Evolutionary conservation across 1,140 invertebrate genomes (phyloP).

Genomic region (Rhopalosiphum maidis): DNA sequence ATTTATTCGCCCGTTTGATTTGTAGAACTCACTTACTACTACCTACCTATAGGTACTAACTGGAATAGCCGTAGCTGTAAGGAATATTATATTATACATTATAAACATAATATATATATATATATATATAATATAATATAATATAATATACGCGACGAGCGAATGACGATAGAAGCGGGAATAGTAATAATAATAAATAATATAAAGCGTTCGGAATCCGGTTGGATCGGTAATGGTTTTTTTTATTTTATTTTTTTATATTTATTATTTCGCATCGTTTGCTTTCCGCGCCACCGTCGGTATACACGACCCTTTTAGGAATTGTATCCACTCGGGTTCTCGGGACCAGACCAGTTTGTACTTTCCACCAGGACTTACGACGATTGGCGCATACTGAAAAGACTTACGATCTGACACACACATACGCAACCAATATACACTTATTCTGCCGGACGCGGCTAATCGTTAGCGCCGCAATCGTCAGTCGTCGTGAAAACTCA

Average conservation of each 20-base stretch:
- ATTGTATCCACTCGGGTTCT: not conserved
- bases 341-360: slow-evolving; percentile 39
- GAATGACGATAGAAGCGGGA: too few species aligned
- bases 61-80: not conserved
- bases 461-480: slow-evolving; percentile 51
- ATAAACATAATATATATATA: not conserved
- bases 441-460: slow-evolving; percentile 31
- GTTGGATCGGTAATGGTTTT: slow-evolving; percentile 36
- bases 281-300: not conserved
- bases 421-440: not conserved
- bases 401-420: not conserved
- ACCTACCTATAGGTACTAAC: not conserved
- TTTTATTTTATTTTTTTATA: not conserved
- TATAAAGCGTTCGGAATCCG: slow-evolving; percentile 35
- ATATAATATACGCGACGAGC: not conserved
- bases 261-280: not conserved
- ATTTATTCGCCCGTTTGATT: slow-evolving; percentile 52
- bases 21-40: slow-evolving; percentile 30
- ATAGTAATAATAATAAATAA: not conserved
- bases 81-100: not conserved
- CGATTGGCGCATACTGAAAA: slow-evolving; percentile 17
- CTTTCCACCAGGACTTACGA: slow-evolving; percentile 7
- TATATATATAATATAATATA: not conserved
- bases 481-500: slow-evolving; percentile 36
- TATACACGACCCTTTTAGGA: slow-evolving; percentile 26